Percentiles rank a stretch among this genome's conserved stretches.
Evolutionary conservation across 2,888 invertebrate genomes (phyloP).

Genomic region (Pharmacophagus antenor): DNA sequence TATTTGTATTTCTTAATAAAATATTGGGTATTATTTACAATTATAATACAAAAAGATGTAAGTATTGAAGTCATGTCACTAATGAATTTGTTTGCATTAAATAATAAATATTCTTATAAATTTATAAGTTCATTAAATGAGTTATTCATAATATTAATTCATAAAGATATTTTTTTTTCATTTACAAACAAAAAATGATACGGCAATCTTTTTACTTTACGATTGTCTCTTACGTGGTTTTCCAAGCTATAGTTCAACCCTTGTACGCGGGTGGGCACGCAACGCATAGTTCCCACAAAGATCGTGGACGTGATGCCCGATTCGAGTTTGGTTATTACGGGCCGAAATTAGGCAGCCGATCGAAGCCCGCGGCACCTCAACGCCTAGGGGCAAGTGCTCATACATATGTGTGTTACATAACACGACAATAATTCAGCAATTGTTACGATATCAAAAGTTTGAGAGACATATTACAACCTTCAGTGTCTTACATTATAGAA

Average conservation of each 20-base stretch:
- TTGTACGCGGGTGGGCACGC: slow-evolving; percentile 38
- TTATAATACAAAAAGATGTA: slow-evolving; percentile 17
- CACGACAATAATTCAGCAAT: neutral
- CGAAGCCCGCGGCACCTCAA: slow-evolving; percentile 49
- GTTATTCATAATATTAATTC: neutral
- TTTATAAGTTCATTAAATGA: neutral
- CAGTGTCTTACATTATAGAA: neutral
- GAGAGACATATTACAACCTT: neutral
- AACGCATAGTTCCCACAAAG: slow-evolving; percentile 71
- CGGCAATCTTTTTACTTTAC: no score
- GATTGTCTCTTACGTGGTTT: no score
- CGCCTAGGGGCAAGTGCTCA: slow-evolving; percentile 31
- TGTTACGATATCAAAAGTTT: neutral
- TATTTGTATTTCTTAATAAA: neutral
- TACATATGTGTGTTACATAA: no score
- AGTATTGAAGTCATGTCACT: slow-evolving; percentile 22
- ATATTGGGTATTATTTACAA: slow-evolving; percentile 20
- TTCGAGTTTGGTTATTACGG: slow-evolving; percentile 63
- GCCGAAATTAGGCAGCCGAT: slow-evolving; percentile 60
- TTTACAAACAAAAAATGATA: no score
- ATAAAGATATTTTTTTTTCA: no score
- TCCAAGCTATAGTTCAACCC: slow-evolving; percentile 28
- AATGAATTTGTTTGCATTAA: slow-evolving; percentile 16
- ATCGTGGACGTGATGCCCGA: slow-evolving; percentile 60
- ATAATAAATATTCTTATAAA: no score